Base-by-base conservation (phyloP, 2,113 vertebrate species). In the Microcebus griseorufus region DNA sequence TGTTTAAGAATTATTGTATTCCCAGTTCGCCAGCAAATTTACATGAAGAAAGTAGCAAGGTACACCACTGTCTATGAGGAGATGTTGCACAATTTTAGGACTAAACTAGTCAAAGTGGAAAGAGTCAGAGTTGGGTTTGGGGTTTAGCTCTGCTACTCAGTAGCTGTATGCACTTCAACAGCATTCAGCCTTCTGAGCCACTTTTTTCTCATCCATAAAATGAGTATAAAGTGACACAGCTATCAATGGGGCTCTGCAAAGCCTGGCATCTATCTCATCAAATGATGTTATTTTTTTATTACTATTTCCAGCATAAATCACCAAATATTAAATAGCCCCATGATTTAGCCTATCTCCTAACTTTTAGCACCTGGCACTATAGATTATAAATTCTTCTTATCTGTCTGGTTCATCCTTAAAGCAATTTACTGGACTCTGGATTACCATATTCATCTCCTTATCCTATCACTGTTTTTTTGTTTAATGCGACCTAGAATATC, bases 11-110 rank as follows among this genome's bases (percentile, higher is more conserved):
- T 88, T 62, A 39, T n/a, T 45, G 9, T 78, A 76, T 53, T 95
- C 88, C 75, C 72, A 96, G 62, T 96, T 97, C 45, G 65, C 51
- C 85, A 81, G 62, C 83, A 80, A 96, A 96, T 62, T 62, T 72
- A 69, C n/a, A 76, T 22, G 32, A 88, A 64, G 20, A 78, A 85
- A n/a, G 5, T 29, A 34, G 37, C 53, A 34, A 32, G 10, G 11
- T n/a, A 32, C 18, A 80, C 34, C 29, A 37, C 25, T 88, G 39
- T 86, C 45, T 73, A 2, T 83, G 16, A 93, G 80, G 18, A 58
- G 20, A 69, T 53, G 18, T 8, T 75, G 32, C 78, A 86, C 39
- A 82, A 55, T 58, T 82, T 78, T 53, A 84, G 16, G 5, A 78
- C 62, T 67, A 45, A 78, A 72, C 18, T 79, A 70, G 25, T 18